These are phyloP conservation scores for Drosophila rufa DNA, from an alignment of 1,140 invertebrate genomes.

Conservation along the genomic window DNA sequence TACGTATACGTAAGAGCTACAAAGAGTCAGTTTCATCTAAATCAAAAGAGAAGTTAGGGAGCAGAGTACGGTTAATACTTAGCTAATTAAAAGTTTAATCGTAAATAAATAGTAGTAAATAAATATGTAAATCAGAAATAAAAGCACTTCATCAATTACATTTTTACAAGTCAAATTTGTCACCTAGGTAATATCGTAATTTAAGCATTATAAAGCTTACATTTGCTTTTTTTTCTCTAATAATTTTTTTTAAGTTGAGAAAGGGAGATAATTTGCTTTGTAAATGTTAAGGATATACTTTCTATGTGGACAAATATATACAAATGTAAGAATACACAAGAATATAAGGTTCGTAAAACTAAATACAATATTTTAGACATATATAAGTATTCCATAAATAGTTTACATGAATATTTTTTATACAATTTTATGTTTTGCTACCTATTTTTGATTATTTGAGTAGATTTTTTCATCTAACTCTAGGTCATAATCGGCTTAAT, in stretches of 20 bases:
- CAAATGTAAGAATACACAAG: neutral
- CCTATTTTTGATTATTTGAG: no score
- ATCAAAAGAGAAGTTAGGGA: neutral
- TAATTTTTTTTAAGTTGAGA: neutral
- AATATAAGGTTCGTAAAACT: neutral
- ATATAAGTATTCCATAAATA: neutral
- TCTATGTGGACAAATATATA: no score
- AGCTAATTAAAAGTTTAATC: neutral
- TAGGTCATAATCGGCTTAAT: no score
- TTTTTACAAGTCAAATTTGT: no score
- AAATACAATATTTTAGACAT: no score
- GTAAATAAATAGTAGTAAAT: neutral
- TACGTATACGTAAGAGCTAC: neutral
- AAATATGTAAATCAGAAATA: no score
- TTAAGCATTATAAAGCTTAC: neutral
- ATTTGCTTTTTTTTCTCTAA: neutral
- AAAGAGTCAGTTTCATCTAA: neutral
- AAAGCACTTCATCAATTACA: no score
- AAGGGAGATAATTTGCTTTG: neutral
- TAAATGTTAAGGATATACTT: no score
- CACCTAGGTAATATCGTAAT: no score
- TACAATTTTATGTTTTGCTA: no score
- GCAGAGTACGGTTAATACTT: neutral
- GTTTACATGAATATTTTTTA: neutral
- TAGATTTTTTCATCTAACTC: no score